These are phyloP conservation scores for Eidolon helvum DNA, from an alignment of 2,113 vertebrate species.

Conservation along the genomic window DNA sequence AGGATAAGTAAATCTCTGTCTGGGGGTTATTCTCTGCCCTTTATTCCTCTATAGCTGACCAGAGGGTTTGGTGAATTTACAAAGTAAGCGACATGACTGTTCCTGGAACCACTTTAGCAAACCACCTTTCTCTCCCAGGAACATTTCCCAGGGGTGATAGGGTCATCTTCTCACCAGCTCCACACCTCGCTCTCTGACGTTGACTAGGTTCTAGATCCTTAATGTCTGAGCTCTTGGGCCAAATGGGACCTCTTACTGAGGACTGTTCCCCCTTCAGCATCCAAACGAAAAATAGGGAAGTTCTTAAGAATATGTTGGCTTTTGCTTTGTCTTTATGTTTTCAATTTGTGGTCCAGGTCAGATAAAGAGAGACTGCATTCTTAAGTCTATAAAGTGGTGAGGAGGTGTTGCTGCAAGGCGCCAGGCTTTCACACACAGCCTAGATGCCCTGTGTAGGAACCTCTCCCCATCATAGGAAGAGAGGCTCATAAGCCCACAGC, in stretches of 20 bases:
- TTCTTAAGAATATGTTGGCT: not conserved
- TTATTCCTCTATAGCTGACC: not conserved
- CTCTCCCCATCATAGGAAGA: too few relatives aligned
- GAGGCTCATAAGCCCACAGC: rapidly evolving
- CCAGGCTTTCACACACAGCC: not conserved
- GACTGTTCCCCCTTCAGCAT: not conserved
- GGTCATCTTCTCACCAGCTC: not conserved
- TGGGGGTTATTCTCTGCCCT: not conserved
- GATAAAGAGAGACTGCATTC: not conserved
- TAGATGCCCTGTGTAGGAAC: not conserved
- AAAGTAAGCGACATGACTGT: not conserved
- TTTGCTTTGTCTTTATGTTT: not conserved
- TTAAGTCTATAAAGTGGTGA: not conserved
- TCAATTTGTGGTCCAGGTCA: not conserved
- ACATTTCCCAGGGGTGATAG: not conserved
- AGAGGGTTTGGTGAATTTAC: not conserved
- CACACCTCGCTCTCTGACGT: not conserved
- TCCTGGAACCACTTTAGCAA: not conserved
- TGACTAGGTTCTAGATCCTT: not conserved
- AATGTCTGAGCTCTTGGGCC: not conserved
- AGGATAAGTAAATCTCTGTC: not conserved
- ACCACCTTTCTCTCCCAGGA: not conserved
- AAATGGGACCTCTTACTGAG: not conserved
- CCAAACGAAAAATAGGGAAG: not conserved
- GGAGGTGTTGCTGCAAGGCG: rapidly evolving